Evolutionary conservation across 2,888 invertebrate genomes (phyloP), one percentile per base, ranked within the genome.

Genomic region (Petrolisthes cinctipes): DNA sequence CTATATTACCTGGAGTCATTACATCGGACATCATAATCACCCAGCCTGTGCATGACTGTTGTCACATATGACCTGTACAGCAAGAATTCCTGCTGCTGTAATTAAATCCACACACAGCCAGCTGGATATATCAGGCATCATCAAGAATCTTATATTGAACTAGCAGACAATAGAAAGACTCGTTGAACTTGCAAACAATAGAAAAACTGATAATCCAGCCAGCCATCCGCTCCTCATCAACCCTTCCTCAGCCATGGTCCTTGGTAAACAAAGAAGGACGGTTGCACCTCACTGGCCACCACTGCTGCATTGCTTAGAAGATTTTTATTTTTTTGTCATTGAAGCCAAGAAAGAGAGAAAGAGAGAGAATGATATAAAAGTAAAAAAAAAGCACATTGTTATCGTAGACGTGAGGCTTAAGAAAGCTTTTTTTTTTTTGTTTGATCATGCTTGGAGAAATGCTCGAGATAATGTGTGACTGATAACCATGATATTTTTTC

Each of bases 321-420:
- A 86, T 86, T 86, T 83, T 86, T 83, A 86, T 86, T 86, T 86
- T 86, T 86, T 86, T 86, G 82, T 86, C 83, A 75, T 86, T 76
- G 76, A 86, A 76, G 81, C 79, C 82, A 86, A 86, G 82, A 86
- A 75, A 79, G 57, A 85, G 82, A 82, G n/a, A 81, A 81, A 82
- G n/a, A 81, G 86, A 82, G 86, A 80, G 81, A 71, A 56, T 73
- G 81, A 81, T 78, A 86, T 76, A 73, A 83, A 83, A 56, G 73
- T 78, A 75, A 51, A 86, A 82, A 73, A 83, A 83, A 80, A 83
- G 86, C 83, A 87, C 86, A 87, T 87, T 87, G 83, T 83, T 83
- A 83, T 83, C 75, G 78, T 87, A 79, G 73, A 87, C 73, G 80
- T 87, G 86, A 87, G 83, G 83, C 83, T 80, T 87, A 57, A 51